phyloP scores from a whole-genome alignment of 2,113 vertebrate species.

The Manacus vitellinus region DNA sequence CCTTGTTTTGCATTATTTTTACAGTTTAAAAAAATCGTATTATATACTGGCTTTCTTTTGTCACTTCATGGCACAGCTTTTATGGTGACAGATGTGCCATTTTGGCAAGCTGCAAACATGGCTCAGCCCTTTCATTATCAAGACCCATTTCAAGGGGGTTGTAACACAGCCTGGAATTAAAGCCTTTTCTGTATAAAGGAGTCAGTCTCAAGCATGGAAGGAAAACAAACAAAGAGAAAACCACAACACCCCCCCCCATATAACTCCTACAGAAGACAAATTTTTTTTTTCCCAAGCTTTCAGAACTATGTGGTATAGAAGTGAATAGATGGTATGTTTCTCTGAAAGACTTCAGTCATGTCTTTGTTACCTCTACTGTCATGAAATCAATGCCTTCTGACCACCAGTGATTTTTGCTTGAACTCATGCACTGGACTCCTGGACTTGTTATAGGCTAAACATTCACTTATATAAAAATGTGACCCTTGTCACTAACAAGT shows the following conservation, averaged over 20 bases:
- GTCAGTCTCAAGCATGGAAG: neutral
- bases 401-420: neutral
- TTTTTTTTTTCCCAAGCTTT: neutral
- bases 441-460: neutral
- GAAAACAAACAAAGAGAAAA: neutral
- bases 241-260: neutral
- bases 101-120: neutral
- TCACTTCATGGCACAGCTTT: neutral
- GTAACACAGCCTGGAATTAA: neutral
- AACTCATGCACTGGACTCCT: neutral
- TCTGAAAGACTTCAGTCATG: neutral
- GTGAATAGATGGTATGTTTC: neutral
- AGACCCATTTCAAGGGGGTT: neutral
- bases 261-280: neutral
- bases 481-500: neutral
- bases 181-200: neutral
- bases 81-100: neutral
- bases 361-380: neutral
- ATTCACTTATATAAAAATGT: neutral
- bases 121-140: neutral
- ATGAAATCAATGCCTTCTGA: neutral
- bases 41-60: neutral
- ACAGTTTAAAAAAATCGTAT: neutral
- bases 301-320: neutral
- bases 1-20: neutral